A percentile compares a stretch with the other conserved stretches of the same genome.
These are phyloP conservation scores for Chitala chitala DNA, from an alignment of 2,113 vertebrate species.

Conservation along the genomic window DNA sequence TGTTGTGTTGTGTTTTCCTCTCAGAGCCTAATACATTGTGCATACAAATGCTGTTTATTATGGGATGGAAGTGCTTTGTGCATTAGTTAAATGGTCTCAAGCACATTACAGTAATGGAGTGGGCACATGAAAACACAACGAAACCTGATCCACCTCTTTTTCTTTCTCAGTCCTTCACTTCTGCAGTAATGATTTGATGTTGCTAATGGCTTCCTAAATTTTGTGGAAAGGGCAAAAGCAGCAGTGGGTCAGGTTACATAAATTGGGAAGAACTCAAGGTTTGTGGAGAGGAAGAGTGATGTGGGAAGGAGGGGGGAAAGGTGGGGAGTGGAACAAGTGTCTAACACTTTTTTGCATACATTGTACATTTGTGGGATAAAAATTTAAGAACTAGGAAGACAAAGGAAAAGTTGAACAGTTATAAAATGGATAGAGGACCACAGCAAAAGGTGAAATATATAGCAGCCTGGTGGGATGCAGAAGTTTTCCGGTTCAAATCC, in stretches of 20 bases:
- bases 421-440: background rate
- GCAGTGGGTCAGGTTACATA: conserved; percentile 76
- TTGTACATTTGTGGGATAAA: background rate
- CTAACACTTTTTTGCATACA: background rate
- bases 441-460: background rate
- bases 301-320: background rate
- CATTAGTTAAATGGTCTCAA: conserved; percentile 68
- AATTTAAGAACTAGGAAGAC: background rate
- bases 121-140: conserved; percentile 74
- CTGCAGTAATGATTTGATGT: conserved; percentile 81
- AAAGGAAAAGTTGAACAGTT: background rate
- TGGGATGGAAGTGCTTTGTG: conserved; percentile 53
- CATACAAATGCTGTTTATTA: conserved; percentile 52
- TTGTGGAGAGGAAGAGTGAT: conserved; percentile 33
- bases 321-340: background rate
- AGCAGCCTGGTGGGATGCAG: too few relatives aligned
- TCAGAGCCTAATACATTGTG: conserved; percentile 40
- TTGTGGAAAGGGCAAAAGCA: conserved; percentile 77
- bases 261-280: conserved; percentile 56
- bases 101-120: conserved; percentile 81
- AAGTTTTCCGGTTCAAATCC: too few relatives aligned
- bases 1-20: conserved; percentile 24
- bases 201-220: conserved; percentile 92
- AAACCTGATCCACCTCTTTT: conserved; percentile 64
- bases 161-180: conserved; percentile 42